Percentiles rank a stretch among this genome's conserved stretches.
These are phyloP conservation scores for Chondrilla cf. caribensis DNA, from an alignment of 37 sponge, comb jelly and placozoan genomes.

Conservation along the genomic window DNA sequence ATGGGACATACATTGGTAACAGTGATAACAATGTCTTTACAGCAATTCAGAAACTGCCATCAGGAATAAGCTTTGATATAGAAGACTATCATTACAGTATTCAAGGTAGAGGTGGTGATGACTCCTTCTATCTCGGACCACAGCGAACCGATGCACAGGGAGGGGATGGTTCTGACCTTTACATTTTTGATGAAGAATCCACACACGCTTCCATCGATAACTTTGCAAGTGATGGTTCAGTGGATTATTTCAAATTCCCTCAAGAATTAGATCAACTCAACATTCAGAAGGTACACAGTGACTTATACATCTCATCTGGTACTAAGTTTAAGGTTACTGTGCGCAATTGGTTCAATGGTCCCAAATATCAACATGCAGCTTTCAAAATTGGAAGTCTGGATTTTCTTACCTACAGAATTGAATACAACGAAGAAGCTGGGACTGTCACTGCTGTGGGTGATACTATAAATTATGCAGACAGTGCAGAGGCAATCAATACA, in stretches of 20 bases:
- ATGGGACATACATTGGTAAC: conserved; percentile 12
- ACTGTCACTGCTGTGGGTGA: too few species aligned
- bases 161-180: conserved; percentile 24
- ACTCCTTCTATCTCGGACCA: background rate
- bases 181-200: background rate
- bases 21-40: background rate
- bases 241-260: conserved; percentile 13
- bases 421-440: too few species aligned
- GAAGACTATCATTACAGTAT: background rate
- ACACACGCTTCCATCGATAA: conserved; percentile 6
- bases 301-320: background rate
- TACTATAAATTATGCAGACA: too few species aligned
- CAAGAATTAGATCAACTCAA: too few species aligned
- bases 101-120: background rate
- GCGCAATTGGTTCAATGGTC: background rate
- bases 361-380: background rate
- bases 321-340: background rate
- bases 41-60: background rate
- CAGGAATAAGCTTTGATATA: background rate
- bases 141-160: background rate
- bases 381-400: too few species aligned
- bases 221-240: conserved; percentile 24
- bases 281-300: too few species aligned
- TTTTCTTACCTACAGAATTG: too few species aligned
- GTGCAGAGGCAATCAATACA: too few species aligned